A percentile compares a stretch with the other conserved stretches of the same genome.
Evolutionary conservation across 2,888 invertebrate species (phyloP).

Genomic region (Cephus rjabovi): DNA sequence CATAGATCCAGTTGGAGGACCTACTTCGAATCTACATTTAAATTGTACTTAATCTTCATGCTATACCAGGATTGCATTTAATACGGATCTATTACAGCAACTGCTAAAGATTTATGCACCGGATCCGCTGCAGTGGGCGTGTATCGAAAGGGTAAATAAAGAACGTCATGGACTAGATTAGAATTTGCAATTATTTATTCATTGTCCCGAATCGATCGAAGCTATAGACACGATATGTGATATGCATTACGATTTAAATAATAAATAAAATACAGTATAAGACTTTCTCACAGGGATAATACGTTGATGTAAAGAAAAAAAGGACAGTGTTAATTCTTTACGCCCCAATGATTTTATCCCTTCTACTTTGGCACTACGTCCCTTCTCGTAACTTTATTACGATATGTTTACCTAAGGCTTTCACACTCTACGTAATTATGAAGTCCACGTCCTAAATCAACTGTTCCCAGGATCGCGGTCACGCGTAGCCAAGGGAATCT

Average conservation of each 20-base stretch:
- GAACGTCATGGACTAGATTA: constrained; percentile 13
- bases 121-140: constrained; percentile 25
- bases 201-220: constrained; percentile 16
- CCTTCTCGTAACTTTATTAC: constrained; percentile 30
- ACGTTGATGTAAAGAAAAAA: constrained; percentile 1
- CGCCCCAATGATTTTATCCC: not conserved
- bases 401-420: constrained; percentile 43
- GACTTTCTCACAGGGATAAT: constrained; percentile 8
- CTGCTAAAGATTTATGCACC: constrained; percentile 44
- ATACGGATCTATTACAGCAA: constrained; percentile 37
- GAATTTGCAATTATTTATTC: constrained; percentile 28
- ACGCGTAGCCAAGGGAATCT: not conserved
- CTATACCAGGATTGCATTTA: not conserved
- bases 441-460: constrained; percentile 49
- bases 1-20: not conserved
- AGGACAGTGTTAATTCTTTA: constrained; percentile 16
- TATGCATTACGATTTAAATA: constrained; percentile 23
- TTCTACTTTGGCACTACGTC: not conserved
- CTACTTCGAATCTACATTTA: constrained; percentile 37
- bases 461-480: constrained; percentile 13
- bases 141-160: not conserved
- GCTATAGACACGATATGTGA: constrained; percentile 18
- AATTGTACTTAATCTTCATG: constrained; percentile 43
- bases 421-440: constrained; percentile 43
- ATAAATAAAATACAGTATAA: constrained; percentile 1